Evolutionary conservation across 2,113 vertebrate genomes (phyloP).

Genomic region (Phoenicopterus ruber): DNA sequence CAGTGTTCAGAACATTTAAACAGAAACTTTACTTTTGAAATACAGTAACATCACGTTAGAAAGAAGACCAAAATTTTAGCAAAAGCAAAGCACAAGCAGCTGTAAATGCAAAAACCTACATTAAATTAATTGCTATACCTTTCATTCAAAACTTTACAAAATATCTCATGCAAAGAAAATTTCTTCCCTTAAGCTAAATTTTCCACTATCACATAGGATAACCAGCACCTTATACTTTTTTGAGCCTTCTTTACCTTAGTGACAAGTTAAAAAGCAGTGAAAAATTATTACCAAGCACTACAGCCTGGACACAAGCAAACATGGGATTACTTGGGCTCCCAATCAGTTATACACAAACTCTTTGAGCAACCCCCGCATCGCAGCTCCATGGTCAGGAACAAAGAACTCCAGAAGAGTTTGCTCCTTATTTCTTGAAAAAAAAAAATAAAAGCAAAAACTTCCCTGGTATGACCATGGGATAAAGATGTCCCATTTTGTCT

Average conservation of each 20-base stretch:
- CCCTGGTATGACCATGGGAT: not conserved
- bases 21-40: not conserved
- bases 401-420: not conserved
- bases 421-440: not conserved
- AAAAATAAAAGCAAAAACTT: not conserved
- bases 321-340: not conserved
- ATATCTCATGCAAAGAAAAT: not conserved
- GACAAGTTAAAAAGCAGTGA: not conserved
- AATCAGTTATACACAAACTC: not conserved
- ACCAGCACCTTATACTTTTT: not conserved
- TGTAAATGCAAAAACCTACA: not conserved
- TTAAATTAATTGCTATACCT: not conserved
- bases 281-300: not conserved
- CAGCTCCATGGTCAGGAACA: not conserved
- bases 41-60: not conserved
- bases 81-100: not conserved
- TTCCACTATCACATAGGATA: not conserved
- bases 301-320: not conserved
- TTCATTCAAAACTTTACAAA: not conserved
- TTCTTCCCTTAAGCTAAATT: not conserved
- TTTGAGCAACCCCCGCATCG: not conserved
- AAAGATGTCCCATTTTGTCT: not conserved
- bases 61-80: not conserved
- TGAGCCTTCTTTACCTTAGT: not conserved
- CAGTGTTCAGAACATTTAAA: not conserved